phyloP scores from a whole-genome alignment of 2,888 invertebrate species.

The Rutpela maculata region DNA sequence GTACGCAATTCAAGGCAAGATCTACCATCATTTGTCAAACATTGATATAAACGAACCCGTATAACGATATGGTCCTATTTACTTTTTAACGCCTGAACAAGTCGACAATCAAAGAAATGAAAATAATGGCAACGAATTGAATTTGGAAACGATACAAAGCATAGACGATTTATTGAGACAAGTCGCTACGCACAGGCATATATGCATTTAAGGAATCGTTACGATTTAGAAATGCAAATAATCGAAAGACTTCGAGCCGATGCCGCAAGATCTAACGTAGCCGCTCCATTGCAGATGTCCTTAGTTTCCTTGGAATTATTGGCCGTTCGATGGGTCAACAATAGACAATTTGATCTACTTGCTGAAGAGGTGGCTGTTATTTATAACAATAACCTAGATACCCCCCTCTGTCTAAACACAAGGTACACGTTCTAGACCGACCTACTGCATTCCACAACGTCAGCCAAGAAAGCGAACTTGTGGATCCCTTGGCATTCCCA shows the following conservation, averaged over 20 bases:
- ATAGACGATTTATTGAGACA: not conserved
- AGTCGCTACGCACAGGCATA: slow-evolving; percentile 5
- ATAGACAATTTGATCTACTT: slow-evolving; percentile 4
- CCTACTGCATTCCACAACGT: too few species aligned
- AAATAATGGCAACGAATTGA: not conserved
- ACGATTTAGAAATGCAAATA: not conserved
- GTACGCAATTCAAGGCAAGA: too few species aligned
- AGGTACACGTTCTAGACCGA: too few species aligned
- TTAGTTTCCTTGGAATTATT: too few species aligned
- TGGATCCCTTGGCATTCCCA: not conserved
- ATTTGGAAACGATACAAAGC: not conserved
- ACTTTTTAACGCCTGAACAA: not conserved
- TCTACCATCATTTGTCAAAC: slow-evolving; percentile 11
- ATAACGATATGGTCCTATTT: slow-evolving; percentile 11
- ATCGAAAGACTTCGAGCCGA: not conserved
- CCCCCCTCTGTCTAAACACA: not conserved
- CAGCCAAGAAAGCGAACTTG: not conserved
- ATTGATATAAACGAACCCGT: not conserved
- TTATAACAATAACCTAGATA: not conserved
- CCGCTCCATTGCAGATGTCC: too few species aligned
- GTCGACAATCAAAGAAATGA: not conserved
- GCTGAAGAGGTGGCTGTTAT: not conserved
- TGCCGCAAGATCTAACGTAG: not conserved
- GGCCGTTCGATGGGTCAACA: not conserved
- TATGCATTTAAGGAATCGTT: slow-evolving; percentile 6